Base-by-base conservation (phyloP, 2,888 invertebrate species). In the Dryocosmus kuriphilus region DNA sequence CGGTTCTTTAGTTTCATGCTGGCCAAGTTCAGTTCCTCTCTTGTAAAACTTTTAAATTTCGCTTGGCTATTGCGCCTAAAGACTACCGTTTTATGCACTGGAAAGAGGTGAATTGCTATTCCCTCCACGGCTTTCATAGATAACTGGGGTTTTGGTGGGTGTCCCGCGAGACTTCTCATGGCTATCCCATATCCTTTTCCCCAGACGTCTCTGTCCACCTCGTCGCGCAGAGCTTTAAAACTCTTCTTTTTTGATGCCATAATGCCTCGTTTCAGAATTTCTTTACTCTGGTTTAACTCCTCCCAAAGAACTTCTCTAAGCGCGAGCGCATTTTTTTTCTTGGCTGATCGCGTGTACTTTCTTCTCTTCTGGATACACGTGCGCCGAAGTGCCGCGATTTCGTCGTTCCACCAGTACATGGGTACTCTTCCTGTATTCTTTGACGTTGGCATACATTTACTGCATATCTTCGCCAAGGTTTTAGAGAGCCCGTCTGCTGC, bases 71-170 rank as follows among this genome's bases (percentile, higher is more conserved):
- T n/a, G 5, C n/a, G 11, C 2, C 16, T n/a, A 11, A 73, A 73
- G 16, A 8, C 2, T 9, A 73, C 73, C 8, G 16, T 8, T 5
- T 73, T 24, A 22, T 73, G 46, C 27, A 11, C 41, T 16, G 73
- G 73, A 16, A 73, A 73, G 27, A 73, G 73, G 46, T 46, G 38
- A 5, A 1, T 41, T 46, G 51, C 73, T 19, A 46, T 24, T 8
- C 35, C 14, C 73, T 73, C 22, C 27, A 22, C 41, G 4, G 41
- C 4, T 11, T 73, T 22, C 51, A 73, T 73, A 16, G n/a, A n/a
- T n/a, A n/a, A n/a, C n/a, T n/a, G n/a, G n/a, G n/a, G n/a, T n/a
- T n/a, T n/a, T n/a, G n/a, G 41, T 7, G 46, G 46, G 24, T n/a
- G 2, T 19, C 73, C 73, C 22, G 22, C 6, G 11, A 57, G 24